Evolutionary conservation across 92 coral and sea anemone species (phyloP), one percentile per base, ranked within the genome.

Genomic region (Bergia sp.): DNA sequence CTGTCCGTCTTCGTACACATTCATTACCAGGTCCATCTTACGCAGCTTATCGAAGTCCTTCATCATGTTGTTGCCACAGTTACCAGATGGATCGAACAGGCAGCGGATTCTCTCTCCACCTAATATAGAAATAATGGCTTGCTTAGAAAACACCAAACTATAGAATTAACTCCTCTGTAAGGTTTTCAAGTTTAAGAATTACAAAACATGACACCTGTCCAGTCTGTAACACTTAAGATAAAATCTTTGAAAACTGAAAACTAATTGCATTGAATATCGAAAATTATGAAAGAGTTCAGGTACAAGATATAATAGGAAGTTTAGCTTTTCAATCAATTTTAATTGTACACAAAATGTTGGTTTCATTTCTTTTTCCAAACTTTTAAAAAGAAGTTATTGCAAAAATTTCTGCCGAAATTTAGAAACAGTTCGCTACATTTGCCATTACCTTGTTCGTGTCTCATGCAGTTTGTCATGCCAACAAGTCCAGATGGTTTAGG

Each of bases 91-190:
- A 74, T 92, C 91, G 73, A 94, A 89, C 69, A 94, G 86, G 80
- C 97, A 94, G 57, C 97, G 95, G 76, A 94, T 92, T 76, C 95
- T 92, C 75, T 94, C 95, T 36, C 97, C 97, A 89, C 94, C 93
- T 84, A 47, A 84, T 12, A 44, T 3, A 50, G 64, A 71, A n/a
- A 64, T 4, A 65, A 39, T 3, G 5, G n/a, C 42, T 84, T 43
- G n/a, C 4, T 69, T 37, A 67, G n/a, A 53, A 13, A 76, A 5
- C 50, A 41, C 23, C 16, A 53, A 53, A 53, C 29, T 29, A 29
- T 29, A 29, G 29, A 29, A 29, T 29, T 29, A 29, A 53, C 13
- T 53, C 58, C 12, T 53, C 13, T 53, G 18, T 3, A 0, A 47
- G 58, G 18, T 53, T 53, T 53, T 53, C 2, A 12, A 53, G 58